A percentile compares a stretch with the other conserved stretches of the same genome.
Conservation (phyloP, 2,113 vertebrate genomes). For the Megaceryle maxima region DNA sequence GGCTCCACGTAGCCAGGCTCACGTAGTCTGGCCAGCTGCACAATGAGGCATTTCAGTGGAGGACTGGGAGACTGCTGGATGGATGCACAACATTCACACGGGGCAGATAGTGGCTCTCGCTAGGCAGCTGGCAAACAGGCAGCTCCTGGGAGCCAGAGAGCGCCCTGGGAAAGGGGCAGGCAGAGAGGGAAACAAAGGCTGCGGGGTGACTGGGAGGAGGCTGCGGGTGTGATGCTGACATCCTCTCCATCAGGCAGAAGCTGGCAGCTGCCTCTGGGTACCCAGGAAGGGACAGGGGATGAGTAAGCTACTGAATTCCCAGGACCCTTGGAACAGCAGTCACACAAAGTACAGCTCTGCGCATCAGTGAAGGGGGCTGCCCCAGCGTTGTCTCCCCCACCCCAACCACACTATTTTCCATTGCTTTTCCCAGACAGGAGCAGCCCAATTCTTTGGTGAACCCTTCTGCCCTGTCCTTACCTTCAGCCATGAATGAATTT, state of each 20-base stretch:
- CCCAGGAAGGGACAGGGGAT: background rate
- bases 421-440: slow-evolving; percentile 2
- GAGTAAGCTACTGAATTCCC: background rate
- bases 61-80: slow-evolving; percentile 32
- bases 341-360: background rate
- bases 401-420: background rate
- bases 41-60: slow-evolving; percentile 30
- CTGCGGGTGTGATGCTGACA: background rate
- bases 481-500: slow-evolving; percentile 39
- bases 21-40: slow-evolving; percentile 57
- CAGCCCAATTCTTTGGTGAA: background rate
- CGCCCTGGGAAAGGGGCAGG: slow-evolving; percentile 42
- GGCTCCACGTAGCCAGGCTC: slow-evolving; percentile 41
- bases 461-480: slow-evolving; percentile 7
- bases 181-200: slow-evolving; percentile 35
- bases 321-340: background rate
- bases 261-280: slow-evolving; percentile 37
- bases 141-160: slow-evolving; percentile 20
- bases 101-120: slow-evolving; percentile 37
- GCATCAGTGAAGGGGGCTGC: slow-evolving; percentile 1
- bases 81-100: slow-evolving; percentile 7
- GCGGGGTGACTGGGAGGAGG: background rate
- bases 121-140: slow-evolving; percentile 53
- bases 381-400: background rate
- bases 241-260: background rate